Percentiles rank a stretch among this genome's conserved stretches.
Evolutionary conservation across 2,797 vertebrate species (phyloP).

Genomic region (Argya squamiceps): DNA sequence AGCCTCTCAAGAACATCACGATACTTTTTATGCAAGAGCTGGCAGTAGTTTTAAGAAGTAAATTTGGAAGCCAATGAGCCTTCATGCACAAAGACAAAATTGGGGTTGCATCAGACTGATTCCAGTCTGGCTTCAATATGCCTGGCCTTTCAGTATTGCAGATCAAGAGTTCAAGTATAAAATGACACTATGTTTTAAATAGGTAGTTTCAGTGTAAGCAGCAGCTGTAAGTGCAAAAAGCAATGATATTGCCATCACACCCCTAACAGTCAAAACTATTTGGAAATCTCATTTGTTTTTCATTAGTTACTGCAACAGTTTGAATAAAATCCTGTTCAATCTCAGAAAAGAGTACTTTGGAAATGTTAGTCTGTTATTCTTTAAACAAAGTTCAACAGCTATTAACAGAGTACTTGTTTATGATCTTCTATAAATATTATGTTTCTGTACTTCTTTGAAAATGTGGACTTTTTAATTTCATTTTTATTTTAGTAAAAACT

Average conservation of each 20-base stretch:
- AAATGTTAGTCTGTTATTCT: conserved; percentile 67
- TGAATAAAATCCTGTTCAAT: conserved; percentile 72
- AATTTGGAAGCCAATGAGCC: neutral
- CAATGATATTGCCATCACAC: conserved; percentile 61
- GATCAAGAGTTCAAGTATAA: conserved; percentile 59
- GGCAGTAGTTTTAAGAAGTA: neutral
- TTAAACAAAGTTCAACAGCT: conserved; percentile 60
- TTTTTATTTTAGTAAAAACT: conserved; percentile 72
- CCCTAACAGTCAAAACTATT: conserved; percentile 69
- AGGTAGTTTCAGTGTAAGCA: conserved; percentile 53
- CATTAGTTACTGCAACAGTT: conserved; percentile 70
- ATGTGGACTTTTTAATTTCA: conserved; percentile 64
- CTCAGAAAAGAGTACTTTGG: conserved; percentile 70
- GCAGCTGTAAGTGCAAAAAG: conserved; percentile 59
- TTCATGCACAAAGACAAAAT: neutral
- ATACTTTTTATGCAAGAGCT: neutral
- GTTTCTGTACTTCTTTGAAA: conserved; percentile 61
- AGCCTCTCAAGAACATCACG: neutral
- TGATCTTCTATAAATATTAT: conserved; percentile 67
- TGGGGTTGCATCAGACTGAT: neutral
- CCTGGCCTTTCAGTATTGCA: neutral
- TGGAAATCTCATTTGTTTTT: conserved; percentile 71
- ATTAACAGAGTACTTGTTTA: conserved; percentile 68
- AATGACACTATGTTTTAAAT: conserved; percentile 46
- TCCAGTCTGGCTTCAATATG: neutral